Evolutionary conservation across 1,140 invertebrate species (phyloP).

Genomic region (Pollicipes pollicipes): DNA sequence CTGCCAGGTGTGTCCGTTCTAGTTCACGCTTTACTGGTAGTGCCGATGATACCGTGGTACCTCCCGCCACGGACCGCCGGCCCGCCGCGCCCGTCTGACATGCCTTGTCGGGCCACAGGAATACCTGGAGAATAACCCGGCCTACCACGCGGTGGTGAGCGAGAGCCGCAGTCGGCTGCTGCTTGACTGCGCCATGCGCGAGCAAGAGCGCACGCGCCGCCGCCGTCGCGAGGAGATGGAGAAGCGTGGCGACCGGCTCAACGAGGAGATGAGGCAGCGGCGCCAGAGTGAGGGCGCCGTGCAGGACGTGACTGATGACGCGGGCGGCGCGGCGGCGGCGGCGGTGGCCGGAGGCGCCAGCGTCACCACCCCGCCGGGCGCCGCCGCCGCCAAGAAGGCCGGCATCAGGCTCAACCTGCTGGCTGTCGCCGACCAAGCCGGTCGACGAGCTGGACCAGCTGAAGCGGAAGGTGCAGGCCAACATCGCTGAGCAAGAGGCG

Average conservation of each 20-base stretch:
- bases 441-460: background rate
- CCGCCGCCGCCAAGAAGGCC: background rate
- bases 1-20: too few relatives aligned
- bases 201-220: background rate
- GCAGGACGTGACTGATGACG: constrained; percentile 1
- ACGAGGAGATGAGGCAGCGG: background rate
- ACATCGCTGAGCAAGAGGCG: background rate
- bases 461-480: background rate
- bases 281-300: background rate
- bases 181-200: background rate
- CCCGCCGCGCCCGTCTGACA: background rate
- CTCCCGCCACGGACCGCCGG: too few relatives aligned
- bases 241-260: background rate
- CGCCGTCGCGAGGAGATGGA: background rate
- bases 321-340: background rate
- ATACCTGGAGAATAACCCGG: background rate
- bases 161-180: background rate
- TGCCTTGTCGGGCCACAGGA: background rate
- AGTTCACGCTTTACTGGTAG: too few relatives aligned
- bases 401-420: background rate
- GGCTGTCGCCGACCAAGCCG: too few relatives aligned
- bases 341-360: too few relatives aligned
- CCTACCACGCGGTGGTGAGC: background rate
- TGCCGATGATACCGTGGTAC: too few relatives aligned
- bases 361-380: background rate